Percentiles rank a stretch among this genome's conserved stretches.
Evolutionary conservation across 2,888 invertebrate species (phyloP).

Genomic region (Ophion obscuratus): DNA sequence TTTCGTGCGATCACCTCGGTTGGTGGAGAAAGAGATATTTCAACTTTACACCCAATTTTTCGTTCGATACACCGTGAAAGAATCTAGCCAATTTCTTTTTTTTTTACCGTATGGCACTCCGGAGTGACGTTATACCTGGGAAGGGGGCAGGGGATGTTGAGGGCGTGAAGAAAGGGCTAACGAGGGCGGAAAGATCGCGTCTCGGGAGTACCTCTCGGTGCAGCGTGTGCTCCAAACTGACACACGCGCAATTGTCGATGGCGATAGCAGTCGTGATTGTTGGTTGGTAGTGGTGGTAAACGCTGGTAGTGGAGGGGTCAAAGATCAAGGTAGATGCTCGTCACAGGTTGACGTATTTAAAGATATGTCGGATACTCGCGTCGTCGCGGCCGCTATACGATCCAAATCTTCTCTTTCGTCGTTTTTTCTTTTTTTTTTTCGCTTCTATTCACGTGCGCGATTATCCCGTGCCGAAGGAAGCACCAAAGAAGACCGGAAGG

Average conservation of each 20-base stretch:
- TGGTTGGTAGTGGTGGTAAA: not conserved
- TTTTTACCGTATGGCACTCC: too few species aligned
- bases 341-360: conserved; percentile 31
- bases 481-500: too few species aligned
- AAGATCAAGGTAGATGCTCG: conserved; percentile 59
- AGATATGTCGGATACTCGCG: not conserved
- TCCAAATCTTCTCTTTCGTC: not conserved
- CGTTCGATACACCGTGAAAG: too few species aligned
- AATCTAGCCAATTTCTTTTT: too few species aligned
- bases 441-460: too few species aligned
- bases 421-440: too few species aligned
- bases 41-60: too few species aligned
- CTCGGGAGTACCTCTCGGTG: not conserved
- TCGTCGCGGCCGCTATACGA: too few species aligned
- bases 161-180: not conserved
- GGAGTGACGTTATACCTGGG: too few species aligned
- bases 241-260: conserved; percentile 27
- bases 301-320: conserved; percentile 39
- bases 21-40: too few species aligned
- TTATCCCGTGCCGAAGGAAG: too few species aligned
- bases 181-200: not conserved
- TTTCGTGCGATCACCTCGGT: not conserved
- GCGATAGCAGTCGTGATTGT: not conserved
- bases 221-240: conserved; percentile 17
- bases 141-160: too few species aligned